Base-by-base conservation (phyloP, 2,888 invertebrate genomes). In the Megastigmus dorsalis region DNA sequence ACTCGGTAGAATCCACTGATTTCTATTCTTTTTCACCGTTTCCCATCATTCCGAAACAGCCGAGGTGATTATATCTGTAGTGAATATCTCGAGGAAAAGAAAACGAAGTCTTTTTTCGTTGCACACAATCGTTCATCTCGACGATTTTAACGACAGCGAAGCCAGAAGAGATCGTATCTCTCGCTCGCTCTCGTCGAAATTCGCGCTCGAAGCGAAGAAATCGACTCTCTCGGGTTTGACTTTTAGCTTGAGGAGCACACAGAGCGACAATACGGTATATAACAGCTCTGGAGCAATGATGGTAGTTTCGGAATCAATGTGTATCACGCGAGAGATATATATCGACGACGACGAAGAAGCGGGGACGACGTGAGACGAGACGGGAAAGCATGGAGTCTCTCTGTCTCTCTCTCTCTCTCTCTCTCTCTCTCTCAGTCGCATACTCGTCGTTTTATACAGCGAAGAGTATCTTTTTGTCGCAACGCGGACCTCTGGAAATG, bases 401-500 rank as follows among this genome's bases (percentile, higher is more conserved):
- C 18, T 60, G 43, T 59, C n/a, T 28, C 52, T 36, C 18, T 57
- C n/a, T 13, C 5, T 28, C 43, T 41, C 18, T 62, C 36, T 54
- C 13, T 28, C 43, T 33, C 20, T 59, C 59, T 57, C 15, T 57
- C 41, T 38, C 20, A n/a, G 15, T 20, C 60, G 43, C 15, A n/a
- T n/a, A n/a, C n/a, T n/a, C n/a, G n/a, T n/a, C n/a, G n/a, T n/a
- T n/a, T n/a, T n/a, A n/a, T n/a, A n/a, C n/a, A n/a, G n/a, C 36
- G 28, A 55, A 57, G 57, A 70, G 52, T 59, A 60, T 66, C 43
- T 75, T 75, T 71, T 75, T 71, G 63, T 71, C 67, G 41, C 67
- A 43, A 48, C 45, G 79, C 81, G 79, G 81, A 83, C 82, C 81
- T 78, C 79, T 77, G 81, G 79, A 81, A 85, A 87, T 87, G 87